A percentile compares a stretch with the other conserved stretches of the same genome.
Evolutionary conservation across 2,797 vertebrate species (phyloP).

Genomic region (Thamnophis elegans): DNA sequence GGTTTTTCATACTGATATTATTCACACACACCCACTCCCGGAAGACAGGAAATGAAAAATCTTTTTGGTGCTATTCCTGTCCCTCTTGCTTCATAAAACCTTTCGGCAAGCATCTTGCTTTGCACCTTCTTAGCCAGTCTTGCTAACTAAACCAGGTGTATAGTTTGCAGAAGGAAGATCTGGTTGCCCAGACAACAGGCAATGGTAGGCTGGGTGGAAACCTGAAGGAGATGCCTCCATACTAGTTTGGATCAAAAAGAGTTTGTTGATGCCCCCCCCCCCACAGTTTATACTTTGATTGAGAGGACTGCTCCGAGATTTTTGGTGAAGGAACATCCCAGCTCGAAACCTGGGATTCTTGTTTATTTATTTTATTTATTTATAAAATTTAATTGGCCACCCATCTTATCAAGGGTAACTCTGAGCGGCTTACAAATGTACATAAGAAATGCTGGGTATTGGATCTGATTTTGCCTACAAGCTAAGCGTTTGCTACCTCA

Average conservation of each 20-base stretch:
- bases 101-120: slow-evolving; percentile 70
- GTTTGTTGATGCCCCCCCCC: background rate
- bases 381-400: background rate
- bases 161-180: background rate
- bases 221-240: background rate
- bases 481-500: background rate
- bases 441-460: background rate
- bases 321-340: background rate
- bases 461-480: background rate
- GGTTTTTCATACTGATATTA: slow-evolving; percentile 92
- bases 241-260: background rate
- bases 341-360: background rate
- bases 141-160: slow-evolving; percentile 56
- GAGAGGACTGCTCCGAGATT: background rate
- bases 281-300: background rate
- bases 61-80: slow-evolving; percentile 77
- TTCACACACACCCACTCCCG: slow-evolving; percentile 75
- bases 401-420: background rate
- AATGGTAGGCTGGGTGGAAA: slow-evolving; percentile 31
- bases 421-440: background rate
- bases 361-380: background rate
- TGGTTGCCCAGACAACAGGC: slow-evolving; percentile 14
- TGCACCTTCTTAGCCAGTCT: slow-evolving; percentile 33
- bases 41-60: slow-evolving; percentile 96
- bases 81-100: slow-evolving; percentile 80